A percentile compares a stretch with the other conserved stretches of the same genome.
Evolutionary conservation across 2,797 vertebrate genomes (phyloP).

Genomic region (Orientallactaga sibirica): DNA sequence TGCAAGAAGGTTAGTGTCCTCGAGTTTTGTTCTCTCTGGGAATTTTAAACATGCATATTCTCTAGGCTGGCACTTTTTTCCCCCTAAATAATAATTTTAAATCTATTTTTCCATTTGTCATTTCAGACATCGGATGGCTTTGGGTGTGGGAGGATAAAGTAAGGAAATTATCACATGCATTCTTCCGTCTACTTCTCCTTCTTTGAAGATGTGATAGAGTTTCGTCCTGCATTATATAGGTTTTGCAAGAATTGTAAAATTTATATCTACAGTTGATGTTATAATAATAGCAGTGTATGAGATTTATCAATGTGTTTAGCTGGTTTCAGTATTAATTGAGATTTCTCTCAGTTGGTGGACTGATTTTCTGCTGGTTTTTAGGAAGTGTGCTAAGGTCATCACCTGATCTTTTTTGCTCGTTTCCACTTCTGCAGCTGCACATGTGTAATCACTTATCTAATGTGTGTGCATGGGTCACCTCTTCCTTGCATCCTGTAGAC

Average conservation of each 20-base stretch:
- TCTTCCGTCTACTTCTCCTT: neutral
- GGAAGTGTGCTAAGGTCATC: neutral
- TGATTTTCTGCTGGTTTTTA: neutral
- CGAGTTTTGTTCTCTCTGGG: neutral
- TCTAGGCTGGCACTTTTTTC: neutral
- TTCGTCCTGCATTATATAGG: neutral
- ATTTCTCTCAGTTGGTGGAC: neutral
- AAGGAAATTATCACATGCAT: neutral
- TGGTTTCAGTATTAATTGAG: neutral
- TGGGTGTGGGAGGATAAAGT: neutral
- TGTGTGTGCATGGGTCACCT: too few species aligned
- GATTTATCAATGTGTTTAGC: neutral
- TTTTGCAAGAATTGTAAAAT: neutral
- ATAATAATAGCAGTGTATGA: neutral
- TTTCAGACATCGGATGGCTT: neutral
- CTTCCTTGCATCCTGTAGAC: neutral
- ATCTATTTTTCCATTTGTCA: neutral
- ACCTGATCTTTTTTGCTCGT: neutral
- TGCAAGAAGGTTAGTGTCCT: neutral
- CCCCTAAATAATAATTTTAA: neutral
- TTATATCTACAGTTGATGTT: neutral
- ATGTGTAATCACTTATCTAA: neutral
- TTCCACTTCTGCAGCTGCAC: neutral
- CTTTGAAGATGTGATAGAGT: neutral
- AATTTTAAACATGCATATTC: neutral